Evolutionary conservation across 2,797 vertebrate species (phyloP).

Genomic region (Pipistrellus nathusii): DNA sequence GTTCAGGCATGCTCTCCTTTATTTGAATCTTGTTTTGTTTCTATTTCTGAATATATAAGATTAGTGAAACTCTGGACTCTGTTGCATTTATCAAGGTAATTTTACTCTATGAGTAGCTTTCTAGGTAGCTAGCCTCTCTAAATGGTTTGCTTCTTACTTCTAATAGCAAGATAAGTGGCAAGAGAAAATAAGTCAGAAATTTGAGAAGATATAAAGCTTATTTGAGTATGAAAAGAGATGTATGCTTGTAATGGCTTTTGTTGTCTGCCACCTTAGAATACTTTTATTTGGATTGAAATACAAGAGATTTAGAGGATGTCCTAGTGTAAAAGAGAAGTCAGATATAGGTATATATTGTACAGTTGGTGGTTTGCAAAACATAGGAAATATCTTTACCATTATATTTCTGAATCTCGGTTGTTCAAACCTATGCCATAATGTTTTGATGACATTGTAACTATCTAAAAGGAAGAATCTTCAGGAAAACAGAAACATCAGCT

Average conservation of each 20-base stretch:
- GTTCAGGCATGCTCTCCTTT: not conserved
- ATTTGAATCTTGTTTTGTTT: conserved; percentile 28
- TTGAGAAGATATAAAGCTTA: conserved; percentile 1
- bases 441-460: conserved; percentile 33
- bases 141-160: conserved; percentile 34
- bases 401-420: conserved; percentile 34
- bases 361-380: conserved; percentile 26
- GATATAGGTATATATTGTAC: not conserved
- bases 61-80: conserved; percentile 3
- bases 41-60: conserved; percentile 15
- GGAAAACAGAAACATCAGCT: conserved; percentile 46
- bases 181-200: conserved; percentile 27
- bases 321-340: conserved; percentile 50
- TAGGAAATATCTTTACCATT: conserved; percentile 11
- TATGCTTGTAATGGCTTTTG: not conserved
- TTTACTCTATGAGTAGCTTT: not conserved
- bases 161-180: conserved; percentile 3
- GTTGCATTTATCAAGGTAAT: conserved; percentile 32
- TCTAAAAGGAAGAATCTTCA: not conserved
- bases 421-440: conserved; percentile 10
- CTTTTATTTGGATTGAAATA: conserved; percentile 22
- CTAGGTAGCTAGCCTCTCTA: not conserved
- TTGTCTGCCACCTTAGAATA: not conserved
- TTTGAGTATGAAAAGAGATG: conserved; percentile 17
- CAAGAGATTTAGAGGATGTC: conserved; percentile 5